Evolutionary conservation across 2,797 vertebrate genomes (phyloP).

Genomic region (Tangara arthus): DNA sequence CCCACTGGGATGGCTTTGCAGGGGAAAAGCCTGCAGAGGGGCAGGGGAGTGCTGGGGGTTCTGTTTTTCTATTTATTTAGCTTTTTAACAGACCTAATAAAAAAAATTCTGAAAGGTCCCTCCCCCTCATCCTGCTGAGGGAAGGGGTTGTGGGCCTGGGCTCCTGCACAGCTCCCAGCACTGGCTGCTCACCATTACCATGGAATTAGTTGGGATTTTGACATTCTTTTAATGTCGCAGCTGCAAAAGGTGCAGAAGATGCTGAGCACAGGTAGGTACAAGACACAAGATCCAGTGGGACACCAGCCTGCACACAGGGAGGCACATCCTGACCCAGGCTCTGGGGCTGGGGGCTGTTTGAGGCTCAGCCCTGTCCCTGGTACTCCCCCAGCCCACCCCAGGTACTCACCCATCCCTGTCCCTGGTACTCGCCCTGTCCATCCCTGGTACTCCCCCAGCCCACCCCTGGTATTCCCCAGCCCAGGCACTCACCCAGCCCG

Average conservation of each 20-base stretch:
- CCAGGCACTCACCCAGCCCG: constrained; percentile 79
- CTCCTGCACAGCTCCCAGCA: background rate
- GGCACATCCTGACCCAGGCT: background rate
- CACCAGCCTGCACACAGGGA: background rate
- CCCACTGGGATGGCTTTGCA: fast-evolving
- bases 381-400: background rate
- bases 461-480: too few relatives aligned
- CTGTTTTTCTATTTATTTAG: background rate
- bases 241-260: background rate
- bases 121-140: background rate
- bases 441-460: too few relatives aligned
- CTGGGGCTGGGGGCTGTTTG: fast-evolving
- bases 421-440: too few relatives aligned
- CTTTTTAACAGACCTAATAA: background rate
- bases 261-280: background rate
- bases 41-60: background rate
- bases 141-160: background rate
- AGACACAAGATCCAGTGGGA: background rate
- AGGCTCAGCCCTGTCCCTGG: too few relatives aligned
- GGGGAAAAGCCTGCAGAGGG: background rate
- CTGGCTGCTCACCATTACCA: background rate
- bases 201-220: background rate
- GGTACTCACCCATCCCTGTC: too few relatives aligned
- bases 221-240: background rate
- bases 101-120: background rate